These are phyloP conservation scores for Leucoraja erinaceus DNA, from an alignment of 2,113 vertebrate species.

Conservation along the genomic window DNA sequence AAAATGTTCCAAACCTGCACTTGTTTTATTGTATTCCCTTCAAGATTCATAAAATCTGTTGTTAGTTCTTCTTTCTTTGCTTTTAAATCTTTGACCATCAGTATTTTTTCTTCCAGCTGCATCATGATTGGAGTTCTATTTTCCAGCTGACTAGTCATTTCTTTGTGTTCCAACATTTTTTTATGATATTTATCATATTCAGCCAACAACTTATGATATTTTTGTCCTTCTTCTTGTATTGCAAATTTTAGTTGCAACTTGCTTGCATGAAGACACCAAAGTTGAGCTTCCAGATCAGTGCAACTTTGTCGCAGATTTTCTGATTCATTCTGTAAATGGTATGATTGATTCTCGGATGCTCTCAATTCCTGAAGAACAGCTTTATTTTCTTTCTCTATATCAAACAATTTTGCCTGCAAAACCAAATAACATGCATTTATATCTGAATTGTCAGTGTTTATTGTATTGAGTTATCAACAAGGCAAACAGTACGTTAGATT, in stretches of 20 bases:
- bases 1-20: conserved; percentile 48
- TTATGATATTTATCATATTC: conserved; percentile 46
- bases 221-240: conserved; percentile 47
- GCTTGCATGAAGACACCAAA: conserved; percentile 40
- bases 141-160: conserved; percentile 36
- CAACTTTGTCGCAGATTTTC: conserved; percentile 42
- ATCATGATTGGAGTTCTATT: conserved; percentile 45
- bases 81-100: conserved; percentile 44
- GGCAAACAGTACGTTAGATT: background rate
- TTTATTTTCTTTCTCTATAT: conserved; percentile 42
- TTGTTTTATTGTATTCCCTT: conserved; percentile 45
- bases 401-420: conserved; percentile 42
- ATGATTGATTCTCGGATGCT: conserved; percentile 41
- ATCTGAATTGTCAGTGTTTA: background rate
- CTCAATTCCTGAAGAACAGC: conserved; percentile 44
- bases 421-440: background rate
- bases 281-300: conserved; percentile 38
- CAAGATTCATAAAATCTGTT: conserved; percentile 50
- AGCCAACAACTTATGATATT: background rate
- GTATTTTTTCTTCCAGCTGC: conserved; percentile 48
- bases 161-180: conserved; percentile 52
- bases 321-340: conserved; percentile 43
- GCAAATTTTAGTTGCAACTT: conserved; percentile 44
- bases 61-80: conserved; percentile 47
- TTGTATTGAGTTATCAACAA: background rate